Evolutionary conservation across 2,113 vertebrate genomes (phyloP), one percentile per base, ranked within the genome.

Genomic region (Actenoides hombroni): DNA sequence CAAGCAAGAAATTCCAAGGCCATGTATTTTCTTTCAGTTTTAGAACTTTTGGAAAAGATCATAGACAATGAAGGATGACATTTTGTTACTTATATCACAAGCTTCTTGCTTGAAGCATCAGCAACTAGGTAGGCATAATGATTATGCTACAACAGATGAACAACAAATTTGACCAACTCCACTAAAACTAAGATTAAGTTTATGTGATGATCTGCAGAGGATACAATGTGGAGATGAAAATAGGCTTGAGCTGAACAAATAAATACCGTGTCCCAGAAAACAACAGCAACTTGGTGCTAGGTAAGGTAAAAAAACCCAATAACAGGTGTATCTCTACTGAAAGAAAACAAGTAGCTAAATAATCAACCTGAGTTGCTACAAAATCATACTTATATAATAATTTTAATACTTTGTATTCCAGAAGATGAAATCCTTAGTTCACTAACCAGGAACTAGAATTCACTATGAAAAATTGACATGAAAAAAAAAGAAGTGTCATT

Each of bases 41-140:
- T 74, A 80, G 31, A 69, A 54, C 20, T 51, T 88, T 65, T 74
- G 15, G 26, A 59, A 86, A 83, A 64, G 3, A 26, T 65, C 19
- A 31, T 9, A 68, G 20, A 12, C 10, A 92, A 12, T 35, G 61
- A 89, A 94, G 28, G 73, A 48, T 83, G 57, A 64, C 35, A 92
- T 94, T 94, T 63, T 60, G 21, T 21, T 91, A 33, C 10, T 19
- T 48, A 9, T 86, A 75, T 73, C 65, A 64, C 28, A 51, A 91
- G 44, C 42, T 87, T 49, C 16, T 90, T 96, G 24, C 77, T 96
- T 95, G 76, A 95, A 78, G 69, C 5, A 74, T 60, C 63, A 91
- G 23, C 11, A 92, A 46, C 65, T 67, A 77, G 15, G 16, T 49
- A 57, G 48, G 10, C 49, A 63, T 83, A 92, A 90, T 18, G 57